These are phyloP conservation scores for Apistogramma diplotaenia DNA, from an alignment of 2,113 vertebrate genomes.

Conservation along the genomic window DNA sequence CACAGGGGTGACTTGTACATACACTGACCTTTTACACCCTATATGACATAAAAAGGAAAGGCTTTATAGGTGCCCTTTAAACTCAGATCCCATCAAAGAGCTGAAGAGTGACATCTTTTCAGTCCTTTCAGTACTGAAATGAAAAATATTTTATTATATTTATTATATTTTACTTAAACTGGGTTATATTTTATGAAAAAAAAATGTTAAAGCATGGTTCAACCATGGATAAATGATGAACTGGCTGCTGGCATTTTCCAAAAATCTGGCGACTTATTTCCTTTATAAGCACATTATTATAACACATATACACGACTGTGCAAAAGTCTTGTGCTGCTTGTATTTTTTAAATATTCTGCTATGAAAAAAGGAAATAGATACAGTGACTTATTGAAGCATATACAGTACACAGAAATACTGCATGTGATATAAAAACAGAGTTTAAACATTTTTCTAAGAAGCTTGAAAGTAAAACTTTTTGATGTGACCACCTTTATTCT, in stretches of 20 bases:
- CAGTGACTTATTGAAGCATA: neutral
- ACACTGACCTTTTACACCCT: neutral
- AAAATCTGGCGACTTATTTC: neutral
- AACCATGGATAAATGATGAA: neutral
- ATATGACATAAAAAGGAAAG: neutral
- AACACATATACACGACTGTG: neutral
- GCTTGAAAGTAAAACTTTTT: neutral
- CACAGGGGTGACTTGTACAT: neutral
- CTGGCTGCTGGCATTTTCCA: neutral
- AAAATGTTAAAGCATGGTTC: neutral
- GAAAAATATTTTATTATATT: too few relatives aligned
- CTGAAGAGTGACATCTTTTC: fast-evolving
- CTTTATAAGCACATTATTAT: neutral
- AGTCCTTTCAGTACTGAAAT: neutral
- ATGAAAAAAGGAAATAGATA: neutral
- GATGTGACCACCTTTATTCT: neutral
- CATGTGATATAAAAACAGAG: too few relatives aligned
- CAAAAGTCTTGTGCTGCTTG: fast-evolving
- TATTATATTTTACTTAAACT: neutral
- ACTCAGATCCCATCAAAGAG: neutral
- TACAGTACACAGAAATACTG: too few relatives aligned
- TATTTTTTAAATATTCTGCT: neutral
- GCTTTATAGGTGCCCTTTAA: neutral
- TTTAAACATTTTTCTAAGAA: neutral
- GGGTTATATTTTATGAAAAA: neutral